Evolutionary conservation across 2,797 vertebrate species (phyloP), one percentile per base, ranked within the genome.

Genomic region (Cynodonichthys magdalenae): DNA sequence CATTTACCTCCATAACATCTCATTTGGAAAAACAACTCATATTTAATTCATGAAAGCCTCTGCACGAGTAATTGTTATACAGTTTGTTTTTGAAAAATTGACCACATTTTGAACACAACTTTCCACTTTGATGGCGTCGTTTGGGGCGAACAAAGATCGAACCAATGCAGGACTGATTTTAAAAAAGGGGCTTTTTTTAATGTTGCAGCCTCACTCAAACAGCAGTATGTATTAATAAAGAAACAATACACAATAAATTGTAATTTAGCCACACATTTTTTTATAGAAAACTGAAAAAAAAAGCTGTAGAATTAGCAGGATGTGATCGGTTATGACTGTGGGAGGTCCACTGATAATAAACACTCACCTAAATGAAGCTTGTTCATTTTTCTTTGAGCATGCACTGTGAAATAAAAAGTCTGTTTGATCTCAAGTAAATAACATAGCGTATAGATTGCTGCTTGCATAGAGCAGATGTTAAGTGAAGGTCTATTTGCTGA

Each of bases 1-100:
- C 98, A 98, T 99, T 99, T 98, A 97, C 96, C 96, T 95, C 95
- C 94, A 96, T 98, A 98, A 97, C 96, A 97, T 96, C 96, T 97
- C 97, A 97, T 97, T 98, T 96, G 94, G 93, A 96, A 95, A 95
- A 95, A 95, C 95, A 95, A 95, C 96, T 98, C 96, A 98, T 99
- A 96, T 98, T 97, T 99, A 97, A 99, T 98, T 98, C 96, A 98
- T 98, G 96, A 97, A 95, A 95, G 94, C 92, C 93, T 94, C 92
- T 92, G 92, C 94, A 94, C 94, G 94, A 96, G 95, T 97, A 98
- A 98, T 97, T 98, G 95, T 97, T 95, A 96, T 96, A 95, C 95
- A 95, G 95, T 96, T 97, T 96, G 95, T 94, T 94, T 93, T 93
- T 93, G 94, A 45, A 53, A 96, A 96, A 95, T 49, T 77, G 42